Evolutionary conservation across 2,113 vertebrate genomes (phyloP), one percentile per base, ranked within the genome.

Genomic region (Etia nguti): DNA sequence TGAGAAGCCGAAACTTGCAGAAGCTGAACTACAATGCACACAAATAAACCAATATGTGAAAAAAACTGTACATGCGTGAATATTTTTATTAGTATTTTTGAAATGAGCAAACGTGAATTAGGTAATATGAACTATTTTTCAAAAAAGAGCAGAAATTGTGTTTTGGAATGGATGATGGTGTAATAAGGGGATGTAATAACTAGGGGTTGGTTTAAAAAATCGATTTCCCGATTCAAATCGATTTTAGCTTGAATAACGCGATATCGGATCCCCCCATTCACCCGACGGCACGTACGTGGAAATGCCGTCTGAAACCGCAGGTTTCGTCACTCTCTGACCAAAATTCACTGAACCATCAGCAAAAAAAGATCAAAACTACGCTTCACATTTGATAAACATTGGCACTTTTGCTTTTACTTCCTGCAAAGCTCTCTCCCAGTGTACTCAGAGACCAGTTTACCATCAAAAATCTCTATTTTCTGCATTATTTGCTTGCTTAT

Each of bases 151-250:
- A 62, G 59, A 36, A n/a, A 36, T 22, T 38, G 60, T 38, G 10
- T 38, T 65, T 65, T 34, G 34, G 12, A 8, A n/a, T 65, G 59
- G 10, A 36, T 15, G 56, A 29, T 29, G 56, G 10, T 34, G 29
- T 34, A 62, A 62, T 62, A 34, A 10, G 9, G 0, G 8, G 15
- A 60, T 60, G 16, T 60, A 31, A 18, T 2, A 55, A 12, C 3
- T 55, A 55, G 54, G 54, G 54, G 6, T 56, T 10, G n/a, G n/a
- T 55, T 55, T 55, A 12, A 55, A 55, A 55, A 24, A 55, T 11
- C 3, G 5, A 55, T 55, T 22, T 41, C 38, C 38, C 38, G 10
- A 41, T 41, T 55, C 54, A 55, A 55, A 24, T 0, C 0, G 1
- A 55, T 55, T 55, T 55, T 55, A 55, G 52, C n/a, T 55, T 55